phyloP scores from a whole-genome alignment of 92 coral and sea anemone species.

The Heliopora coerulea region DNA sequence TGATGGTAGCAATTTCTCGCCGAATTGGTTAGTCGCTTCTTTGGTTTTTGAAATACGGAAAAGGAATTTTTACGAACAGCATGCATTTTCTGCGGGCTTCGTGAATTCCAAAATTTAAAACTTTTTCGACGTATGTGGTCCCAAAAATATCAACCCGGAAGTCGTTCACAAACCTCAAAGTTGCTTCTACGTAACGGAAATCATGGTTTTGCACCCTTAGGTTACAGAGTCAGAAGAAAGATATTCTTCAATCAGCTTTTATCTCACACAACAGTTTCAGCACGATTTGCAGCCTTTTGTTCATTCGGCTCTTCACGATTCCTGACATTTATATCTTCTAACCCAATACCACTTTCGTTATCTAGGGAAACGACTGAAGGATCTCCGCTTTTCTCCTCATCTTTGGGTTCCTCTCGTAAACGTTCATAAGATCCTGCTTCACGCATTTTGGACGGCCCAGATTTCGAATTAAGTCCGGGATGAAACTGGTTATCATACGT shows the following conservation, averaged over 20 bases:
- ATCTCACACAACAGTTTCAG: slow-evolving; percentile 30
- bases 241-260: neutral
- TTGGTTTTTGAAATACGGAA: too few relatives aligned
- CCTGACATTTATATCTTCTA: slow-evolving; percentile 10
- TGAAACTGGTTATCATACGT: neutral
- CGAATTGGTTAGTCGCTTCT: too few relatives aligned
- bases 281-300: neutral
- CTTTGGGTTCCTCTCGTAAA: slow-evolving; percentile 14
- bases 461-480: slow-evolving; percentile 14
- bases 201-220: too few relatives aligned
- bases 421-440: slow-evolving; percentile 14
- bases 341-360: slow-evolving; percentile 17
- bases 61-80: too few relatives aligned
- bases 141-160: too few relatives aligned
- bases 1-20: too few relatives aligned
- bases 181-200: too few relatives aligned
- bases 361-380: neutral
- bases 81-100: too few relatives aligned
- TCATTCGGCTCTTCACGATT: neutral
- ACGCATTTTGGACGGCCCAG: slow-evolving; percentile 4
- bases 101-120: too few relatives aligned
- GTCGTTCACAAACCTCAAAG: too few relatives aligned
- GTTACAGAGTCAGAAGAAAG: too few relatives aligned
- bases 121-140: too few relatives aligned
- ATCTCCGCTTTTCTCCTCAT: neutral